phyloP scores from a whole-genome alignment of 2,888 invertebrate species.

The Amphipoea oculea region DNA sequence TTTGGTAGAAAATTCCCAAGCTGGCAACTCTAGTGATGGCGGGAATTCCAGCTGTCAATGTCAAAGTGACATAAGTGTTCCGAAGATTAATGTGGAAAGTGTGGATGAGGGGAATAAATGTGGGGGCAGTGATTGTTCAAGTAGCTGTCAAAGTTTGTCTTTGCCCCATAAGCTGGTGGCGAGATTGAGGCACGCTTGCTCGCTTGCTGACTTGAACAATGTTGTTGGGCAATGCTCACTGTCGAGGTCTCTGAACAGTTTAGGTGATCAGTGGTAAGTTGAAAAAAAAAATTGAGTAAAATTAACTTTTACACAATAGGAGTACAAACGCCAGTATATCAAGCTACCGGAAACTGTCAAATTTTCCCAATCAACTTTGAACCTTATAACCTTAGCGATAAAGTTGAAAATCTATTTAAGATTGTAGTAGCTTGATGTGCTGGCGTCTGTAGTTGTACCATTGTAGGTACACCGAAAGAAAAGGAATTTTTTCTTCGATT shows the following conservation, averaged over 20 bases:
- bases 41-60: slow-evolving; percentile 70
- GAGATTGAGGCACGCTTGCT: slow-evolving; percentile 81
- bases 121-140: slow-evolving; percentile 48
- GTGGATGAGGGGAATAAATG: slow-evolving; percentile 53
- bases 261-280: slow-evolving; percentile 73
- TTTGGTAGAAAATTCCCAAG: slow-evolving; percentile 62
- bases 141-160: slow-evolving; percentile 68
- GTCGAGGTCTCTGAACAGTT: slow-evolving; percentile 80
- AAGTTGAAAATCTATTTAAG: no score
- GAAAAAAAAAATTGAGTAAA: not conserved
- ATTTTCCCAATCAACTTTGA: no score
- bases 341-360: no score
- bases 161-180: slow-evolving; percentile 82
- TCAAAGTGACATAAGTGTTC: slow-evolving; percentile 59
- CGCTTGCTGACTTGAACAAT: slow-evolving; percentile 81
- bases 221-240: slow-evolving; percentile 70
- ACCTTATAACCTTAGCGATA: no score
- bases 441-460: not conserved
- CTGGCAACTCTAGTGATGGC: slow-evolving; percentile 69
- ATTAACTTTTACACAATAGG: not conserved
- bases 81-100: slow-evolving; percentile 73
- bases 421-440: no score
- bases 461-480: not conserved
- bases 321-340: not conserved
- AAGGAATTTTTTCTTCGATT: no score